Evolutionary conservation across 1,140 invertebrate species (phyloP), one percentile per base, ranked within the genome.

Genomic region (Ephestia elutella): DNA sequence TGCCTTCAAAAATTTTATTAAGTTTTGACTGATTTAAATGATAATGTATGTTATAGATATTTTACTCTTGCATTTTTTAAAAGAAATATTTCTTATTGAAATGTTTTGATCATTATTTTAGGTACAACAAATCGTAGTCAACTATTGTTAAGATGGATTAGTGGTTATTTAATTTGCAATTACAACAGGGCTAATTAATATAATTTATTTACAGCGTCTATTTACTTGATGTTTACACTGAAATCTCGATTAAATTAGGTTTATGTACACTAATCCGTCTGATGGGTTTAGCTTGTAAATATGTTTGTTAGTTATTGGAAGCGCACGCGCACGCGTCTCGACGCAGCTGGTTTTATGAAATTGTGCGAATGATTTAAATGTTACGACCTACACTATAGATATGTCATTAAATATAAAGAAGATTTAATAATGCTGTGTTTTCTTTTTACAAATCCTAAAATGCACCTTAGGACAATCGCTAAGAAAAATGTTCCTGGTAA

Each of bases 11-110:
- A 25, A 63, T 78, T 77, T 71, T 62, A 60, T 73, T 82, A 85
- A 84, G 78, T 81, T 84, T 80, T 68, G 84, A 86, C 83, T 86
- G 84, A 84, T 81, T 53, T 80, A 76, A 75, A 84, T 81, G 79
- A 80, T 73, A 70, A 75, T 72, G 67, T 62, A 54, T 69, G 63
- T 75, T 70, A 70, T 75, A 72, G 21, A 56, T 62, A 19, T 32
- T 73, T 75, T 76, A 79, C 75, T 78, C 63, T 75, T 79, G 75
- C 81, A 82, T 82, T 70, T 73, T 73, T 65, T 25, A 25, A 25
- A 71, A 70, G 78, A 71, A 15, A 44, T 13, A 17, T 44, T 44
- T 44, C 38, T n/a, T 44, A 44, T 44, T 44, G 38, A 44, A 44
- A 44, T 44, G 38, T 44, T 5, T 15, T 38, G 32, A 38, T 38